A percentile compares a stretch with the other conserved stretches of the same genome.
Evolutionary conservation across 2,113 vertebrate genomes (phyloP).

Genomic region (Acrocephalus arundinaceus): DNA sequence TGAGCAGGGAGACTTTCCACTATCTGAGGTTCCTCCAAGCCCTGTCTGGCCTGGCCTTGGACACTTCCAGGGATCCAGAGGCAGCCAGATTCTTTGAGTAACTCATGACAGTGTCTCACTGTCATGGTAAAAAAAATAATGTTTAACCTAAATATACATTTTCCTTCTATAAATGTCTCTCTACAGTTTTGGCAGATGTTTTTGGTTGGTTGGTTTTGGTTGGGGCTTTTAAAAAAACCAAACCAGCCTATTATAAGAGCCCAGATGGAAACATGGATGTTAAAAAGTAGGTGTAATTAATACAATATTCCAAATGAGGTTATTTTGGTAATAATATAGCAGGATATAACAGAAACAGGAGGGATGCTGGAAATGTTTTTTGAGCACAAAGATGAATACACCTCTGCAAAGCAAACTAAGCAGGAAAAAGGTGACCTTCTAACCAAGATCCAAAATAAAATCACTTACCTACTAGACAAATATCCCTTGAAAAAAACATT

Average conservation of each 20-base stretch:
- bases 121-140: not conserved
- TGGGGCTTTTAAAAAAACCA: not conserved
- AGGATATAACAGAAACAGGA: not conserved
- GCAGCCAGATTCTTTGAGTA: not conserved
- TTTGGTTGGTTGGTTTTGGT: not conserved
- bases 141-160: not conserved
- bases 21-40: not conserved
- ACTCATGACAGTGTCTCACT: not conserved
- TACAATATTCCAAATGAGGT: not conserved
- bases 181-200: not conserved
- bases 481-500: not conserved
- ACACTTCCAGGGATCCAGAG: not conserved
- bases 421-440: not conserved
- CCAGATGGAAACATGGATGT: not conserved
- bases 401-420: not conserved
- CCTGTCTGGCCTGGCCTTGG: accelerated
- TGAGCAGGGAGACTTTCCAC: not conserved
- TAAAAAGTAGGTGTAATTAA: not conserved
- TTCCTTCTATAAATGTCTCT: not conserved
- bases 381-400: not conserved
- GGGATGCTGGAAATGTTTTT: not conserved
- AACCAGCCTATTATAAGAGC: not conserved
- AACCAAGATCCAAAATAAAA: not conserved
- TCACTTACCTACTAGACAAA: not conserved
- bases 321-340: not conserved